These are phyloP conservation scores for Prionailurus viverrinus DNA, from an alignment of 2,113 vertebrate species.

Conservation along the genomic window DNA sequence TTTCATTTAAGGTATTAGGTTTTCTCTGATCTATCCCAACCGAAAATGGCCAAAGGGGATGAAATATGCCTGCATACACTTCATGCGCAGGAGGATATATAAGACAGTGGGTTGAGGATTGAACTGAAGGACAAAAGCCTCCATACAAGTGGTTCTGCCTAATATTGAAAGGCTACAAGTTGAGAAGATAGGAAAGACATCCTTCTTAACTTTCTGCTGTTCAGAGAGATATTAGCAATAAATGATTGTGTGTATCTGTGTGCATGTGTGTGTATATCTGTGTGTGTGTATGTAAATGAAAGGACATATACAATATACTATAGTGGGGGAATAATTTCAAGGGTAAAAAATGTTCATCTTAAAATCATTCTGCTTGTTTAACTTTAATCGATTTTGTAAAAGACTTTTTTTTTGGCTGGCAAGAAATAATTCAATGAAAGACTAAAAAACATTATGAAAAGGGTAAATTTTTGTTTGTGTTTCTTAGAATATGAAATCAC, in stretches of 20 bases:
- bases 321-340: conserved; percentile 34
- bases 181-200: background rate
- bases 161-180: background rate
- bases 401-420: conserved; percentile 53
- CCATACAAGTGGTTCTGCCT: background rate
- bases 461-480: conserved; percentile 78
- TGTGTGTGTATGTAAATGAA: background rate
- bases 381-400: conserved; percentile 69
- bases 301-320: background rate
- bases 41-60: background rate
- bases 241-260: background rate
- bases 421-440: conserved; percentile 74
- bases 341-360: background rate
- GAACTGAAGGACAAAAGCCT: background rate
- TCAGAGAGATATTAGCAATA: background rate
- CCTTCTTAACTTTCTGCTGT: background rate
- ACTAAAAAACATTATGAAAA: conserved; percentile 28
- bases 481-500: conserved; percentile 64
- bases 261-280: background rate
- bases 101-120: background rate
- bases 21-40: conserved; percentile 36
- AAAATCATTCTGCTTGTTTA: conserved; percentile 64
- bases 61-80: background rate
- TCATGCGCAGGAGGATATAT: background rate
- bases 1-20: conserved; percentile 28